Percentiles rank a stretch among this genome's conserved stretches.
These are phyloP conservation scores for Ophraella communa DNA, from an alignment of 2,888 invertebrate species.

Conservation along the genomic window DNA sequence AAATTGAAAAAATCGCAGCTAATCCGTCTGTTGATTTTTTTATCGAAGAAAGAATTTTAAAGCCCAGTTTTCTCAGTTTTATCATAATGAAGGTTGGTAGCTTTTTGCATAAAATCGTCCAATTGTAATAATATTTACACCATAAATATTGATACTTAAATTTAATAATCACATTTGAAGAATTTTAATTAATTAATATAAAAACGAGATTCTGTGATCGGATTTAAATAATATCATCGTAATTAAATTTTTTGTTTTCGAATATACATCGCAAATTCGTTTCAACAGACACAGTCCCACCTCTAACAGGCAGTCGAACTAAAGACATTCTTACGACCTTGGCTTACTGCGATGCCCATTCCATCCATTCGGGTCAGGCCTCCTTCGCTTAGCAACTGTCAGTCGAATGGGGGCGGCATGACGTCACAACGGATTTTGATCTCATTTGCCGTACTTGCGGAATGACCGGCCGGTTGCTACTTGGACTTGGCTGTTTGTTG, in stretches of 20 bases:
- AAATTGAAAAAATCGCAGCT: too few relatives aligned
- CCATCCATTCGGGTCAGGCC: conserved; percentile 38
- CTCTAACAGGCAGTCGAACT: conserved; percentile 3
- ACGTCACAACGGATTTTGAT: conserved; percentile 46
- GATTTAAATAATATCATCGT: neutral
- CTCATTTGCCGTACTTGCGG: conserved; percentile 30
- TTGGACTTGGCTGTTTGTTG: neutral
- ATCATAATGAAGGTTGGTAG: too few relatives aligned
- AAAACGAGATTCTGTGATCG: neutral
- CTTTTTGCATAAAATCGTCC: too few relatives aligned
- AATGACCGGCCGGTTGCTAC: conserved; percentile 3
- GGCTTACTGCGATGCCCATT: conserved; percentile 41
- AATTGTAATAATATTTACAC: too few relatives aligned
- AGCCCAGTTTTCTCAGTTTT: too few relatives aligned
- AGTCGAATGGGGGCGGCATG: conserved; percentile 47
- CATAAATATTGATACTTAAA: too few relatives aligned
- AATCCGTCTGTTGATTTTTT: too few relatives aligned
- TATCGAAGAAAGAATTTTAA: too few relatives aligned
- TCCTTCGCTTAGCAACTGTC: conserved; percentile 41
- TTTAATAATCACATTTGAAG: too few relatives aligned
- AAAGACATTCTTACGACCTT: conserved; percentile 47
- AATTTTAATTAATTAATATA: too few relatives aligned
- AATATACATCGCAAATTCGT: neutral
- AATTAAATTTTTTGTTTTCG: neutral
- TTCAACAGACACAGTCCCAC: neutral